Conservation (phyloP, 2,113 vertebrate genomes). For the cat (Felis catus) region F.catus_Fca126_mat1.0 CM031411.1:19436501-19437000, state of each 20-base stretch:
- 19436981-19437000: neutral
- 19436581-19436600: neutral
- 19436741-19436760: neutral
- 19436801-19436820: neutral
- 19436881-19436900: neutral
- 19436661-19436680: constrained; percentile 14
- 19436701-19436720: constrained; percentile 16
- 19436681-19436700: neutral
- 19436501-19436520: neutral
- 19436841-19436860: constrained; percentile 1
- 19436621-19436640: neutral
- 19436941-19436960: neutral
- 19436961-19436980: neutral
- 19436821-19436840: neutral
- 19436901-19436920: neutral
- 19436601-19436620: neutral
- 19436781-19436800: neutral
- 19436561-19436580: neutral
- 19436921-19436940: constrained; percentile 3
- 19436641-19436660: neutral
- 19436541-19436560: neutral
- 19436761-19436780: neutral
- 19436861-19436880: constrained; percentile 1
- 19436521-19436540: neutral
- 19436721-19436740: neutral